Evolutionary conservation across 92 coral and sea anemone species (phyloP), one percentile per base, ranked within the genome.

Genomic region (Plumapathes pennacea): DNA sequence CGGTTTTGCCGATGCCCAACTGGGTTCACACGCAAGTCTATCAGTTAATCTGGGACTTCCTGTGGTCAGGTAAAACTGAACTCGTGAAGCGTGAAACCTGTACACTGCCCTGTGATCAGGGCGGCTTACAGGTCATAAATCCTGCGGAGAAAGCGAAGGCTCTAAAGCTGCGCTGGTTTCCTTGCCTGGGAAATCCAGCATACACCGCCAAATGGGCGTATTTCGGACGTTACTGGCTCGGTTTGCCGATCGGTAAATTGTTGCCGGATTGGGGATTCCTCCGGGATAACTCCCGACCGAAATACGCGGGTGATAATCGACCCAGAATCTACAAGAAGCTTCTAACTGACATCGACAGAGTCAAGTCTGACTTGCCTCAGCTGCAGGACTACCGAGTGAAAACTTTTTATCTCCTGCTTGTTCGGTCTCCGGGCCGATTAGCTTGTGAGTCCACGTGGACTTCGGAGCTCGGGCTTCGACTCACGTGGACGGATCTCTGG

Each of bases 171-270:
- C 42, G 58, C 0, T 64, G 80, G 54, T 39, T 72, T 1, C 42
- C 42, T 3, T 25, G 4, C 2, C 18, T 72, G 3, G 54, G 60
- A 31, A 43, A 73, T 4, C 40, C 5, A 0, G 10, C 23, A 0
- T 30, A 28, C 15, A 15, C 13, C 2, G 26, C 46, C 0, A 53
- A 73, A 15, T 73, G 80, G 59, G 72, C 54, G 0, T 57, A 40
- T 3, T 54, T 72, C 1, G 71, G 64, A 10, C 13, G 80, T 2
- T 73, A 61, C 14, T 62, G 72, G 72, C 6, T 62, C 7, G 51
- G 71, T n/a, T 44, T 39, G 6, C 18, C 41, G 0, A 5, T 59
- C 2, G 43, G 69, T 20, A 42, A 36, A 1, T 3, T 13, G n/a
- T 6, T 34, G 4, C 9, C 26, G 10, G 17, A 33, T 13, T 47